Evolutionary conservation across 2,797 vertebrate species (phyloP).

Genomic region (Bufotes viridis): DNA sequence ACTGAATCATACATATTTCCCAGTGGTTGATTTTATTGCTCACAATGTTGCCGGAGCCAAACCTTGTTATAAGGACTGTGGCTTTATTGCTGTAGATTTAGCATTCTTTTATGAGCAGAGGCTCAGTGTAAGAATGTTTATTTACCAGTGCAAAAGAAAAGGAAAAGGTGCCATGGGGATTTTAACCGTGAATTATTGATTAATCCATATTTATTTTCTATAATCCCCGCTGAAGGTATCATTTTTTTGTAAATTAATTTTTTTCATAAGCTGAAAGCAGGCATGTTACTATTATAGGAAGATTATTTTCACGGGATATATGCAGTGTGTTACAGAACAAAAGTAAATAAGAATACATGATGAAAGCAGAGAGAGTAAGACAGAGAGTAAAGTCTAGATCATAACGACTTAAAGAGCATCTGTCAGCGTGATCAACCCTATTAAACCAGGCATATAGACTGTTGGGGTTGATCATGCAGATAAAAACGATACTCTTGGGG

Average conservation of each 20-base stretch:
- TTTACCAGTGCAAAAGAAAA: slow-evolving; percentile 55
- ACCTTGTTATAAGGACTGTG: slow-evolving; percentile 49
- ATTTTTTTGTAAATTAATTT: slow-evolving; percentile 46
- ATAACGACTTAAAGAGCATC: background rate
- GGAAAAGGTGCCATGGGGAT: slow-evolving; percentile 37
- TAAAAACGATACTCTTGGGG: too few relatives aligned
- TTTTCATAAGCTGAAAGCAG: slow-evolving; percentile 20
- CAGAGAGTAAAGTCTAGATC: too few relatives aligned
- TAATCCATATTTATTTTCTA: slow-evolving; percentile 61
- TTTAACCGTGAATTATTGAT: slow-evolving; percentile 55
- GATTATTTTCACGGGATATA: slow-evolving; percentile 59
- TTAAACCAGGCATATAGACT: too few relatives aligned
- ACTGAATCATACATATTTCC: slow-evolving; percentile 57
- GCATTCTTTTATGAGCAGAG: slow-evolving; percentile 45
- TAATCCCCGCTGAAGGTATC: slow-evolving; percentile 40
- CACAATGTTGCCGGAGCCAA: slow-evolving; percentile 52
- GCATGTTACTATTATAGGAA: slow-evolving; percentile 33
- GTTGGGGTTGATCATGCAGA: too few relatives aligned
- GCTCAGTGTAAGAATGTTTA: slow-evolving; percentile 52
- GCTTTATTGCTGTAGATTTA: slow-evolving; percentile 57
- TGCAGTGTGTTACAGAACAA: slow-evolving; percentile 50
- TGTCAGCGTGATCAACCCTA: too few relatives aligned
- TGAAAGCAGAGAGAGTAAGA: background rate
- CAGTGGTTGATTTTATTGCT: slow-evolving; percentile 57
- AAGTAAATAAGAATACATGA: slow-evolving; percentile 26